Percentiles rank a stretch among this genome's conserved stretches.
These are phyloP conservation scores for Piliocolobus tephrosceles DNA, from an alignment of 2,113 vertebrate species.

Conservation along the genomic window DNA sequence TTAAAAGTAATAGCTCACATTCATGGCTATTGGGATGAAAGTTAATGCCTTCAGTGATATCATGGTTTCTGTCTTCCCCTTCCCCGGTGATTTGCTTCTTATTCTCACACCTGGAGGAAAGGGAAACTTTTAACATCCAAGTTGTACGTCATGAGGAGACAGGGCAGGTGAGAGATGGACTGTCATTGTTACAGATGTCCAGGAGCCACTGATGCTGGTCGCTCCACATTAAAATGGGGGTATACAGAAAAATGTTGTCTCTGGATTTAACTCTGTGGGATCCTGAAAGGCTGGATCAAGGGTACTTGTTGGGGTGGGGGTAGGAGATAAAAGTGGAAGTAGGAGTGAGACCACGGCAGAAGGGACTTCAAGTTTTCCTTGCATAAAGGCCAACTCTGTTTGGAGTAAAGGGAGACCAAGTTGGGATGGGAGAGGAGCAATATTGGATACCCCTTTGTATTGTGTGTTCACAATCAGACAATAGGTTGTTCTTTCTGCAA, in stretches of 20 bases:
- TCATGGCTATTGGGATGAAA: background rate
- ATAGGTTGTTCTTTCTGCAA: background rate
- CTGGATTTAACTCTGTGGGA: background rate
- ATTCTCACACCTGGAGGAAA: background rate
- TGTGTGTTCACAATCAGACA: background rate
- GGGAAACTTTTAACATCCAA: background rate
- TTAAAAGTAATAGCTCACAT: background rate
- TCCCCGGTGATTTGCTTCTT: background rate
- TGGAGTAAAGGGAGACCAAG: background rate
- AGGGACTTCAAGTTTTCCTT: too few species aligned
- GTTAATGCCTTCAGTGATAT: background rate
- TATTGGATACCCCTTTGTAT: background rate
- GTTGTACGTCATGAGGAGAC: background rate
- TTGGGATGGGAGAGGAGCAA: background rate
- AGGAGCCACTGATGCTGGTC: background rate
- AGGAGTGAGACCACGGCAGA: background rate
- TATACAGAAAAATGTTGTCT: background rate
- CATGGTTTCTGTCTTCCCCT: background rate
- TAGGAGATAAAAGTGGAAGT: background rate
- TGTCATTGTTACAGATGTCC: background rate
- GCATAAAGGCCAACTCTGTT: background rate
- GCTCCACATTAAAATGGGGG: background rate
- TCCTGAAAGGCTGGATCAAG: background rate
- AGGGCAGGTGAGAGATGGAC: background rate
- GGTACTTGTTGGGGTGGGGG: background rate